Conservation (phyloP, 2,888 invertebrate genomes). For the Steinernema scapterisci region DNA sequence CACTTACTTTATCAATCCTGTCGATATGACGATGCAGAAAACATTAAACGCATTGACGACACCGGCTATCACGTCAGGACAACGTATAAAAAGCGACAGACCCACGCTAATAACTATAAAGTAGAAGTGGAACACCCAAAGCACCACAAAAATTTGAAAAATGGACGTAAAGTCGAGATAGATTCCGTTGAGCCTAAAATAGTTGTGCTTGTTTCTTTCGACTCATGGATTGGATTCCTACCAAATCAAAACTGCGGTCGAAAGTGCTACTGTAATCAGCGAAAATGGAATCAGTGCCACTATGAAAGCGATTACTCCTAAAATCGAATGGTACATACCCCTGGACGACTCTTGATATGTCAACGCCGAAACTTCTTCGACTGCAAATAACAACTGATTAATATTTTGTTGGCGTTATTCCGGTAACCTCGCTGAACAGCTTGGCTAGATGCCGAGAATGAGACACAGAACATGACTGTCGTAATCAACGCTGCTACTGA, state of each 20-base stretch:
- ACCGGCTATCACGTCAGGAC: not conserved
- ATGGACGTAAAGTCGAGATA: not conserved
- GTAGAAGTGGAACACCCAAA: not conserved
- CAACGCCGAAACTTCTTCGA: constrained; percentile 1
- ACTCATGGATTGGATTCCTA: too few species aligned
- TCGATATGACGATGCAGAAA: not conserved
- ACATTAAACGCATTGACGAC: not conserved
- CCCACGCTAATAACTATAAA: not conserved
- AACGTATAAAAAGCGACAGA: not conserved
- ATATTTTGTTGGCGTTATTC: too few species aligned
- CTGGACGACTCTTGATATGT: constrained; percentile 35
- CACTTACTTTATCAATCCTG: constrained; percentile 9
- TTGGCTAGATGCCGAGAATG: not conserved
- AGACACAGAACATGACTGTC: constrained; percentile 29
- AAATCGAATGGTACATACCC: constrained; percentile 24
- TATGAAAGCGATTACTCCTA: constrained; percentile 34
- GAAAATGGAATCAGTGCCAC: constrained; percentile 34
- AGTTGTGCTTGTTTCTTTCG: too few species aligned
- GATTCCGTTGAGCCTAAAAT: constrained; percentile 1
- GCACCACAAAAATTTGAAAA: not conserved
- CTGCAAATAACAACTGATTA: constrained; percentile 9
- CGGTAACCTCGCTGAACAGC: not conserved
- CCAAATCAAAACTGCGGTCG: constrained; percentile 32
- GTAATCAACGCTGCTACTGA: constrained; percentile 40
- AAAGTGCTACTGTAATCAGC: constrained; percentile 33